Percentiles rank a stretch among this genome's conserved stretches.
These are phyloP conservation scores for Oscheius sp. DNA, from an alignment of 1,140 invertebrate genomes.

Conservation along the genomic window DNA sequence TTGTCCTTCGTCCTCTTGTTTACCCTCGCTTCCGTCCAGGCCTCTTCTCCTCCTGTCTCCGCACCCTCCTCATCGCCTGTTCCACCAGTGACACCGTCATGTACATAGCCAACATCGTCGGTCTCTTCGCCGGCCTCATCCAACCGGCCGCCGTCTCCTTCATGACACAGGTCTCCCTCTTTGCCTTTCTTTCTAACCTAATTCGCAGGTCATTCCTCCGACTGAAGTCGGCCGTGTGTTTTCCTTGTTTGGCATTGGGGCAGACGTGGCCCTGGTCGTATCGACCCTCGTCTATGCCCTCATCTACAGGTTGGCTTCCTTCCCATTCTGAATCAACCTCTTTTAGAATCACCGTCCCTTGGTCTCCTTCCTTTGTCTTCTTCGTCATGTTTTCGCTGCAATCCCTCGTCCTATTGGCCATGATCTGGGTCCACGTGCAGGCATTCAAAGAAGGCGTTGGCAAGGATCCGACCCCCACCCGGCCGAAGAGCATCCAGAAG, in stretches of 20 bases:
- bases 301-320: constrained; percentile 23
- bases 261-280: constrained; percentile 46
- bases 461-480: background rate
- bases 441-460: constrained; percentile 27
- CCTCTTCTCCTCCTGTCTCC: constrained; percentile 8
- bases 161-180: constrained; percentile 31
- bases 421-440: constrained; percentile 47
- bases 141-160: constrained; percentile 50
- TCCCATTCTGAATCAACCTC: too few species aligned
- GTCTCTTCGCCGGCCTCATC: constrained; percentile 43
- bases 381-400: constrained; percentile 45
- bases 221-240: constrained; percentile 47
- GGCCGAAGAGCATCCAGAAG: background rate
- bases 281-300: constrained; percentile 46
- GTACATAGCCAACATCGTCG: constrained; percentile 45
- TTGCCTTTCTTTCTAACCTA: background rate
- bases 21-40: too few species aligned
- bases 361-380: constrained; percentile 47
- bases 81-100: constrained; percentile 39
- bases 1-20: too few species aligned
- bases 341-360: constrained; percentile 37
- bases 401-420: constrained; percentile 26
- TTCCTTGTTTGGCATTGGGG: constrained; percentile 46
- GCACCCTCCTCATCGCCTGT: constrained; percentile 40
- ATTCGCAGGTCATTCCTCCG: constrained; percentile 36